A percentile compares a stretch with the other conserved stretches of the same genome.
These are phyloP conservation scores for Callionymus lyra DNA, from an alignment of 2,113 vertebrate species.

Conservation along the genomic window DNA sequence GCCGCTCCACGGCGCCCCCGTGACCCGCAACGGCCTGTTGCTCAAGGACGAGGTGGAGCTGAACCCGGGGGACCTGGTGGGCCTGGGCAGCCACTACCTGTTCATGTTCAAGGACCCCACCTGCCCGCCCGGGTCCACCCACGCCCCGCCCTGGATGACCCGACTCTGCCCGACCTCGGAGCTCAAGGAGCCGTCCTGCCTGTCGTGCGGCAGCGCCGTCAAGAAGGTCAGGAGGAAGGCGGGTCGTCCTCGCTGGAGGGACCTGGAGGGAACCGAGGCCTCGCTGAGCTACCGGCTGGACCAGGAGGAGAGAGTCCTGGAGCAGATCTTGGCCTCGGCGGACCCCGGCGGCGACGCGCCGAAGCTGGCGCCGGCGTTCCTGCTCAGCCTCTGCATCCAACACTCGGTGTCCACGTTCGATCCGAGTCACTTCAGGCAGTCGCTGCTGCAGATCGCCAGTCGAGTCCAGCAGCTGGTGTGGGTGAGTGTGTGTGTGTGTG, in stretches of 20 bases:
- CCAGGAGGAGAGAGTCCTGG: constrained; percentile 59
- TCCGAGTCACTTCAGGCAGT: constrained; percentile 47
- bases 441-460: constrained; percentile 60
- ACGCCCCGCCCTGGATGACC: constrained; percentile 56
- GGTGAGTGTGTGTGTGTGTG: too few species aligned
- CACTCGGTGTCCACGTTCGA: constrained; percentile 52
- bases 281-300: constrained; percentile 50
- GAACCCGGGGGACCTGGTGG: constrained; percentile 64
- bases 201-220: constrained; percentile 33
- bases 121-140: constrained; percentile 10
- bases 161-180: constrained; percentile 35
- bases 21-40: constrained; percentile 62
- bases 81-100: constrained; percentile 67
- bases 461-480: constrained; percentile 62
- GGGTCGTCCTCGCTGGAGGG: constrained; percentile 42
- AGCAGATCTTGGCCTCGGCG: constrained; percentile 44
- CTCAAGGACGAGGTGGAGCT: constrained; percentile 59
- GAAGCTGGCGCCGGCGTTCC: constrained; percentile 64
- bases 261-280: constrained; percentile 41
- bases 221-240: constrained; percentile 18
- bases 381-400: constrained; percentile 67
- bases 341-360: constrained; percentile 45
- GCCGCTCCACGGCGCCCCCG: constrained; percentile 55
- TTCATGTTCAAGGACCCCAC: constrained; percentile 74
- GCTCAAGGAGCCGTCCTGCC: constrained; percentile 21